These are phyloP conservation scores for Periophthalmus modestus DNA, from an alignment of 2,113 vertebrate species.

Conservation along the genomic window DNA sequence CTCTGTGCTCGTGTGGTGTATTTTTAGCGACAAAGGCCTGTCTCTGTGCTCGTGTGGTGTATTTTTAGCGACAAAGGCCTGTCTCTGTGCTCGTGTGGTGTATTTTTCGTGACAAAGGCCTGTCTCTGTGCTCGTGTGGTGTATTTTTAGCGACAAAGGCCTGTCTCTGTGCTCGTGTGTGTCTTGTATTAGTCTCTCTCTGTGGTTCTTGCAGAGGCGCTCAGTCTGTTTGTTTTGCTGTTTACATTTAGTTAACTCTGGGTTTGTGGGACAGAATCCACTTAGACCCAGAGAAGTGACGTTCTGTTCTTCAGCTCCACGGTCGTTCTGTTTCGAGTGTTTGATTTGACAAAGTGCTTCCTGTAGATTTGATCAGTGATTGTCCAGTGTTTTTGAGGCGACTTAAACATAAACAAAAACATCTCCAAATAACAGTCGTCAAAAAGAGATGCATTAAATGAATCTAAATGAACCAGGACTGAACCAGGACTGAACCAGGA, in stretches of 20 bases:
- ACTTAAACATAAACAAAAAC: neutral
- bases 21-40: no score
- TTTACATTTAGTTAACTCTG: conserved; percentile 25
- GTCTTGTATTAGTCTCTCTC: neutral
- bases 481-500: neutral
- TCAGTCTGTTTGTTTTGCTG: conserved; percentile 40
- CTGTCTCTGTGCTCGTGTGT: neutral
- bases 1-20: no score
- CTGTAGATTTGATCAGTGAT: neutral
- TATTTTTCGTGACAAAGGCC: no score
- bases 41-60: no score
- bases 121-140: no score
- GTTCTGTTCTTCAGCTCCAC: conserved; percentile 42
- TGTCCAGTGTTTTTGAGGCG: neutral
- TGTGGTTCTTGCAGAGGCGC: conserved; percentile 28
- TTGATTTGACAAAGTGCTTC: conserved; percentile 8
- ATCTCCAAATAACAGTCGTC: neutral
- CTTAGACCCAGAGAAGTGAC: conserved; percentile 50
- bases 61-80: no score
- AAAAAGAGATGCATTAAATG: no score
- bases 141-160: no score
- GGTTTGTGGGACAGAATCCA: conserved; percentile 20
- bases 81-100: no score
- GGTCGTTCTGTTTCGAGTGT: conserved; percentile 29
- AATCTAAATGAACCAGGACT: no score